Evolutionary conservation across 2,113 vertebrate genomes (phyloP), one percentile per base, ranked within the genome.

Genomic region (Pygathrix nemaeus): DNA sequence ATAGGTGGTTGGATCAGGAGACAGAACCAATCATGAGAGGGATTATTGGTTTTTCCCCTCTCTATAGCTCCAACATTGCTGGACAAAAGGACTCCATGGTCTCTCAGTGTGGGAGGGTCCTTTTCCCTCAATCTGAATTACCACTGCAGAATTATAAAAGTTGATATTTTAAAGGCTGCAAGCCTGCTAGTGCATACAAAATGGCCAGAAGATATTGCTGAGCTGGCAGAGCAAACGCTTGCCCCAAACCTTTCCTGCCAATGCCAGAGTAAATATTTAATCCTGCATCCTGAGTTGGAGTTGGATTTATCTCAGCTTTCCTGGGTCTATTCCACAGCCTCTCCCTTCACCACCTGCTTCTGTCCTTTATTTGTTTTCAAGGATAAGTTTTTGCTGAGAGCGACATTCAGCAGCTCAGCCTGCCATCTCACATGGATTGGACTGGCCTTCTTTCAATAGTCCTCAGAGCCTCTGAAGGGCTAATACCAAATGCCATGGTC

Each of bases 291-390:
- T 94, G 52, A 75, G 73, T 25, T 79, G 50, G 45, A 80, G 78
- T 25, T 70, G 30, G 75, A 70, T 43, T 59, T 32, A 40, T 76
- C 23, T 73, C 30, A n/a, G 50, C 75, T 79, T 84, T 70, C 48
- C 55, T 86, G 45, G 59, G 25, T 83, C 79, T 76, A 5, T 82
- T 73, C 68, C 80, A 64, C 1, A 8, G 57, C 43, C 30, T 66
- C 23, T 73, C 79, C 59, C 17, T 79, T 88, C 3, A 43, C 85
- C 91, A 94, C 96, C 68, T 93, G 66, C 40, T n/a, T 70, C 43
- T 79, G 40, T 68, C 52, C n/a, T 96, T 94, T 84, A 48, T 96
- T 97, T 96, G 64, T 81, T 96, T 97, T 81, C 43, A 88, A 94
- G 73, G 30, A 79, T 52, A 83, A 92, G 27, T 10, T 48, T 92